Evolutionary conservation across 2,888 invertebrate species (phyloP), one percentile per base, ranked within the genome.

Genomic region (Camptogramma bilineatum): DNA sequence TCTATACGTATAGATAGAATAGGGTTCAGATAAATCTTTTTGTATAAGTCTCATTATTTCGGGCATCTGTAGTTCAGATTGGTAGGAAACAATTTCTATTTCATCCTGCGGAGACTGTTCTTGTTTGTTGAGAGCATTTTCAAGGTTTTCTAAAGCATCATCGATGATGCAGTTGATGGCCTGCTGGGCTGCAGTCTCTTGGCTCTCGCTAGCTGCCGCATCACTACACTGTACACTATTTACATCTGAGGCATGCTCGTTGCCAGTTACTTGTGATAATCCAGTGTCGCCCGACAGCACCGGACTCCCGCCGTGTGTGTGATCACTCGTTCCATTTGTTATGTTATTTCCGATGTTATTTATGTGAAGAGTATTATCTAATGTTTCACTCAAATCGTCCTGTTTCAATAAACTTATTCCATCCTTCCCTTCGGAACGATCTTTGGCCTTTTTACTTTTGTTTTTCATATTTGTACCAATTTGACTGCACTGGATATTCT

Each of bases 1-100:
- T 94, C 99, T 96, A 94, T 99, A 99, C 31, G 99, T 99, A 92
- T 99, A 99, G 94, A 99, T 99, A 73, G 99, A 99, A 94, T 99
- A 99, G 44, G 99, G 99, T 95, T 99, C 99, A 66, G 99, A 99
- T 77, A 99, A 95, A 94, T 99, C 99, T 90, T 98, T 99, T 86
- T 99, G 99, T 87, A 99, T 99, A 83, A 99, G 96, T 94, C 97
- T 96, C 98, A 99, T 99, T 77, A 99, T 99, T 91, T 98, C 97
- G 80, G 98, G 98, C 98, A 99, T 99, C 94, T 99, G 99, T 75
- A 97, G 91, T 94, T 99, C 99, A 80, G 98, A 98, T 93, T 98
- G 96, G 87, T 99, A 99, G 5, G 93, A 91, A 80, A 92, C 85
- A 76, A 92, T 92, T 73, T 87, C 81, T 73, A 91, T 87, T 72